phyloP scores from a whole-genome alignment of 2,113 vertebrate species.

The Corythoichthys intestinalis region DNA sequence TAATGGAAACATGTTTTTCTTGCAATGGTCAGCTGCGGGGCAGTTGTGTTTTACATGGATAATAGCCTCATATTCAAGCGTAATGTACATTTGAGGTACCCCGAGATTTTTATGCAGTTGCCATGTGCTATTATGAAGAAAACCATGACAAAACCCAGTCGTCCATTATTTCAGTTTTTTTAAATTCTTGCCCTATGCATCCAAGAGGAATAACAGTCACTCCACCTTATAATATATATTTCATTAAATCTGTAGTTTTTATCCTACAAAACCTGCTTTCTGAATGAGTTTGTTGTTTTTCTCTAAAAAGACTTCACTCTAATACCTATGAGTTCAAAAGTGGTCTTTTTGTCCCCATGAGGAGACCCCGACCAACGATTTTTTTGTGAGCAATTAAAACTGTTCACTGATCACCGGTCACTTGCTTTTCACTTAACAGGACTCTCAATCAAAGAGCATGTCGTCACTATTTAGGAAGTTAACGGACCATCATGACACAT shows the following conservation, averaged over 20 bases:
- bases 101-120: slow-evolving; percentile 20
- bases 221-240: slow-evolving; percentile 7
- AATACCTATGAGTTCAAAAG: slow-evolving; percentile 11
- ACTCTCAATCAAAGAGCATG: slow-evolving; percentile 39
- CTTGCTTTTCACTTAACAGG: slow-evolving; percentile 41
- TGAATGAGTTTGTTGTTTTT: slow-evolving; percentile 5
- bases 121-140: slow-evolving; percentile 28
- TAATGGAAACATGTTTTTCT: slow-evolving; percentile 43
- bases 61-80: slow-evolving; percentile 14
- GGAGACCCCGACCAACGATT: slow-evolving; percentile 21
- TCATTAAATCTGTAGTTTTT: slow-evolving; percentile 12
- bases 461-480: slow-evolving; percentile 48
- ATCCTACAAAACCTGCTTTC: slow-evolving; percentile 3
- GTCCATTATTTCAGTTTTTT: slow-evolving; percentile 4
- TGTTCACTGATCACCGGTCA: slow-evolving; percentile 43
- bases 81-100: slow-evolving; percentile 29
- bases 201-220: neutral
- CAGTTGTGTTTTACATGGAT: slow-evolving; percentile 40
- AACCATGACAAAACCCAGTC: slow-evolving; percentile 29
- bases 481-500: slow-evolving; percentile 43
- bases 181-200: slow-evolving; percentile 1
- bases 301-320: slow-evolving; percentile 4
- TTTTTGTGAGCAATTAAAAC: slow-evolving; percentile 44
- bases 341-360: slow-evolving; percentile 9
- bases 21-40: slow-evolving; percentile 45